These are phyloP conservation scores for Solen grandis DNA, from an alignment of 1,140 invertebrate genomes.

Conservation along the genomic window DNA sequence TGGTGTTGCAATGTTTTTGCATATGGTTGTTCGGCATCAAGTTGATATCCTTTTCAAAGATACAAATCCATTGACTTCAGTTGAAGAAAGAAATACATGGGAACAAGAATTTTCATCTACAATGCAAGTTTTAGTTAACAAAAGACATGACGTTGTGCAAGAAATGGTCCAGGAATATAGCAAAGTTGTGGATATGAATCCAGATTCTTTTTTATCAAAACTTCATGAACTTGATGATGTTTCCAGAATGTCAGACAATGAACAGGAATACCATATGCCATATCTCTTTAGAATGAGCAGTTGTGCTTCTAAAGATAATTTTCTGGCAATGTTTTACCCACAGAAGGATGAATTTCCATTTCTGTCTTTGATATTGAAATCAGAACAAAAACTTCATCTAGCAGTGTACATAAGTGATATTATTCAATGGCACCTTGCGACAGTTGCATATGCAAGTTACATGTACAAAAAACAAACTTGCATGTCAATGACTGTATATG, in stretches of 20 bases:
- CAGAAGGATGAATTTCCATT: slow-evolving; percentile 3
- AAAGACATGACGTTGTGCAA: not conserved
- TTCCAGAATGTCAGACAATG: not conserved
- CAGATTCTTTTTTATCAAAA: not conserved
- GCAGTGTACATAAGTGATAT: slow-evolving; percentile 15
- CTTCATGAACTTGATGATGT: not conserved
- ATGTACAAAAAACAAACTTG: slow-evolving; percentile 14
- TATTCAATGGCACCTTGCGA: slow-evolving; percentile 30
- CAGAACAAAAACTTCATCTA: slow-evolving; percentile 3
- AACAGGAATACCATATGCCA: not conserved
- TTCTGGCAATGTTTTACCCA: not conserved
- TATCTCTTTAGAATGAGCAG: not conserved
- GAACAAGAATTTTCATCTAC: no score
- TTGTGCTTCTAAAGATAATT: not conserved
- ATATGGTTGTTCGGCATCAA: not conserved
- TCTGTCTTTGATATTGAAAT: not conserved
- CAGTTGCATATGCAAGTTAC: slow-evolving; percentile 33
- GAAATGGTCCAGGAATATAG: not conserved
- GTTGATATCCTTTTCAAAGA: no score
- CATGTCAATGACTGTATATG: slow-evolving; percentile 12
- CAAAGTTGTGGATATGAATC: not conserved
- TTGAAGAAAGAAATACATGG: no score
- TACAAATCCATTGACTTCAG: no score
- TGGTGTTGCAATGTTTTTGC: not conserved
- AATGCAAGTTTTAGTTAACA: not conserved